phyloP scores from a whole-genome alignment of 2,888 invertebrate genomes.

The Rhingia rostrata region DNA sequence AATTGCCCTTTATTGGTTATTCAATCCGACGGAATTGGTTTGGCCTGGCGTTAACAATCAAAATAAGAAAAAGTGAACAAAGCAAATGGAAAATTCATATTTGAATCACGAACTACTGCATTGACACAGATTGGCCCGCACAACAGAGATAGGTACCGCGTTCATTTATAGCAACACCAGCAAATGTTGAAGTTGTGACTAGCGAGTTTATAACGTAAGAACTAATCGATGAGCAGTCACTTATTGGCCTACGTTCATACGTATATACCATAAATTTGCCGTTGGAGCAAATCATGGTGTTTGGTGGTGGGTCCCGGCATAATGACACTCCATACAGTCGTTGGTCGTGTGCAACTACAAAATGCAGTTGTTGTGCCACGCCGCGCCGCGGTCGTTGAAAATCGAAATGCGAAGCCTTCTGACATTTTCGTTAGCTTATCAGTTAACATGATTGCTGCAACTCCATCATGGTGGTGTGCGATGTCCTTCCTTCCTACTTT shows the following conservation, averaged over 20 bases:
- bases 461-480: slow-evolving; percentile 21
- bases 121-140: slow-evolving; percentile 59
- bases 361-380: slow-evolving; percentile 30
- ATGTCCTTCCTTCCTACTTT: slow-evolving; percentile 65
- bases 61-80: slow-evolving; percentile 22
- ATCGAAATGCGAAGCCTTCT: slow-evolving; percentile 27
- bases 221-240: slow-evolving; percentile 60
- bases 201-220: slow-evolving; percentile 34
- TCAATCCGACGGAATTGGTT: slow-evolving; percentile 24
- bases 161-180: slow-evolving; percentile 18
- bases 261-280: slow-evolving; percentile 35
- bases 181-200: slow-evolving; percentile 25
- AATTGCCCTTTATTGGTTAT: slow-evolving; percentile 11
- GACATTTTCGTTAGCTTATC: slow-evolving; percentile 59
- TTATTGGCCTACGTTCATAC: slow-evolving; percentile 36
- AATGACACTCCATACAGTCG: slow-evolving; percentile 19
- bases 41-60: slow-evolving; percentile 22
- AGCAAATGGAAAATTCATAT: slow-evolving; percentile 50
- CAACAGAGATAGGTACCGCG: slow-evolving; percentile 20
- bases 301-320: slow-evolving; percentile 24
- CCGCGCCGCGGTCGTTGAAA: slow-evolving; percentile 9
- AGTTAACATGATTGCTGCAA: slow-evolving; percentile 43
- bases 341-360: slow-evolving; percentile 43
- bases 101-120: slow-evolving; percentile 66
- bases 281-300: slow-evolving; percentile 24